Base-by-base conservation (phyloP, 2,797 vertebrate species). In the Bufotes viridis region DNA sequence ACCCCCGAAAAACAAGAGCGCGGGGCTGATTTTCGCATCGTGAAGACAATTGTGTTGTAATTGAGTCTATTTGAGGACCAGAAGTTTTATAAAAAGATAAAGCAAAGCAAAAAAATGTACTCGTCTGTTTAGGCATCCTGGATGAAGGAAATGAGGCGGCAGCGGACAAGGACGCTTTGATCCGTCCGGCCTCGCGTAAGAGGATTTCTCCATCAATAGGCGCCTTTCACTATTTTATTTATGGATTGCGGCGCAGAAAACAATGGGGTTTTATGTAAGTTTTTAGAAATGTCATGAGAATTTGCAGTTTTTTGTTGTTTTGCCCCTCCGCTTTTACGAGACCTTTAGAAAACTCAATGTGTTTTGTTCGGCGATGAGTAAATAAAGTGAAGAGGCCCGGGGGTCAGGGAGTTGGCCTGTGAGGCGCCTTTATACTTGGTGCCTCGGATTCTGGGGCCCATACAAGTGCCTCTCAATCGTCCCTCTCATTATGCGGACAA, bases 401-500 rank as follows among this genome's bases (percentile, higher is more conserved):
- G 61, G 9, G 2, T 49, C 3, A 29, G 18, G 82, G 60, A 74
- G 8, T 26, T 2, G 34, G 18, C 14, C 18, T 83, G 55, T 86
- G 58, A 58, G 49, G 1, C 3, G 63, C 78, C 80, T 67, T 86
- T 90, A 93, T 91, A 90, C 91, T 90, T 76, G 90, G 87, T 87
- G 88, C 87, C 89, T 85, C 93, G 90, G 90, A 88, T 89, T 90
- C 90, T 93, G 92, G 91, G 93, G 90, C 92, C 90, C 91, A 90
- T 93, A 93, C 92, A 92, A 88, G 90, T 91, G 88, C 79, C 81
- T 90, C 90, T 93, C 91, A 94, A 92, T 93, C 90, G 92, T 87
- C 88, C 91, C 91, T 92, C 90, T 91, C 92, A 93, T 93, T 92
- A 93, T 90, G 85, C 82, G 90, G 87, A 92, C 87, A 93, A 93